Conservation (phyloP, 2,888 invertebrate species). For the Trissolcus brochymenae region DNA sequence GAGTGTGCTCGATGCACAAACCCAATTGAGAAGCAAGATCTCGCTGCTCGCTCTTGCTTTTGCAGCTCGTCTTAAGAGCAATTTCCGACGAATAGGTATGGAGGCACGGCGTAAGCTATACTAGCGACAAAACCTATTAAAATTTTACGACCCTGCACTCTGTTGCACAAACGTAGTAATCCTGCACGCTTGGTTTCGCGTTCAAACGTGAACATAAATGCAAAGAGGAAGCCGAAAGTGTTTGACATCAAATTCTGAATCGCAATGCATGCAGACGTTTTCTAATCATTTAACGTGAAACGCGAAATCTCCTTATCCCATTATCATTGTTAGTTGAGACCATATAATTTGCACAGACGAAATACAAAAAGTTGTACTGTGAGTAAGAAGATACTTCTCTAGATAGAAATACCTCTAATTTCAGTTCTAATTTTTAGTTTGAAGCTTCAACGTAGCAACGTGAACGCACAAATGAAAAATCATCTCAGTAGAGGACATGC, state of each 20-base stretch:
- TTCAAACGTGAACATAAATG: conserved; percentile 55
- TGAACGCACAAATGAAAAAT: too few species aligned
- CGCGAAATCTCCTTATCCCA: conserved; percentile 29
- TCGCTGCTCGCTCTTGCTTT: conserved; percentile 48
- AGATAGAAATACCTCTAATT: too few species aligned
- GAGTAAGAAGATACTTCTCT: not conserved
- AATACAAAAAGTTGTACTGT: not conserved
- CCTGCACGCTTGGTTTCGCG: conserved; percentile 52
- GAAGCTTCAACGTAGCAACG: too few species aligned
- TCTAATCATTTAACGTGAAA: conserved; percentile 41
- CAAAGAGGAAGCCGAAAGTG: conserved; percentile 48
- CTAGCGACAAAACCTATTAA: conserved; percentile 58
- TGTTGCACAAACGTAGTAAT: conserved; percentile 54
- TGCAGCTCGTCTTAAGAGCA: conserved; percentile 60
- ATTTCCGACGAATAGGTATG: conserved; percentile 59
- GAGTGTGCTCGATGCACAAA: conserved; percentile 48
- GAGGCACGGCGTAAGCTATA: conserved; percentile 54
- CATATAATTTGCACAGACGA: too few species aligned
- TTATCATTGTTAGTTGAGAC: too few species aligned
- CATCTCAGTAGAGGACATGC: too few species aligned
- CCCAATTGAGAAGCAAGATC: conserved; percentile 51
- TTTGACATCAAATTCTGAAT: conserved; percentile 46
- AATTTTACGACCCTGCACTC: conserved; percentile 57
- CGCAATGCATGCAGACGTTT: conserved; percentile 37
- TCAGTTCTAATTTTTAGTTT: too few species aligned